Evolutionary conservation across 2,888 invertebrate genomes (phyloP).

Genomic region (Xestia ashworthii): DNA sequence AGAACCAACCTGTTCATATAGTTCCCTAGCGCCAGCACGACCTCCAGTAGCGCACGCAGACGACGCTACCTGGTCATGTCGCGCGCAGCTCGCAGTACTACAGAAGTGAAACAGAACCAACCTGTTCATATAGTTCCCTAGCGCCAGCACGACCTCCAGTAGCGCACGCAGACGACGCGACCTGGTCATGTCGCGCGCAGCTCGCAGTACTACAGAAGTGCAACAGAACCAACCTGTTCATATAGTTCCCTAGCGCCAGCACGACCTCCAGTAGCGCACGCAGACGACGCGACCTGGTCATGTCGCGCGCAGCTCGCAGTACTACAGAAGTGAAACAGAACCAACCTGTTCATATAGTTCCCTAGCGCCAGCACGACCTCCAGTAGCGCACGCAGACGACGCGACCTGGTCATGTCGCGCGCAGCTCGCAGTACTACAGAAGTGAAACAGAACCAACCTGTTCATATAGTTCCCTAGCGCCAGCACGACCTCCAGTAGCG

Average conservation of each 20-base stretch:
- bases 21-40: conserved; percentile 97
- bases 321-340: conserved; percentile 90
- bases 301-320: conserved; percentile 94
- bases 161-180: conserved; percentile 94
- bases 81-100: conserved; percentile 95
- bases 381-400: conserved; percentile 94
- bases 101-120: conserved; percentile 78
- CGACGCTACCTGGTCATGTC: conserved; percentile 95
- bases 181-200: conserved; percentile 94
- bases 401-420: conserved; percentile 95
- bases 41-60: conserved; percentile 94
- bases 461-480: conserved; percentile 94
- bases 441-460: too few relatives aligned
- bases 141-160: conserved; percentile 96
- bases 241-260: conserved; percentile 95
- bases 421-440: conserved; percentile 94
- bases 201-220: conserved; percentile 94
- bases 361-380: conserved; percentile 97
- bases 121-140: conserved; percentile 92
- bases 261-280: conserved; percentile 96
- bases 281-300: conserved; percentile 94
- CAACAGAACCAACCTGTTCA: neutral
- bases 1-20: neutral
- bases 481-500: conserved; percentile 96
- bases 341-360: conserved; percentile 84